These are phyloP conservation scores for Eonycteris spelaea DNA, from an alignment of 2,113 vertebrate genomes.

Conservation along the genomic window DNA sequence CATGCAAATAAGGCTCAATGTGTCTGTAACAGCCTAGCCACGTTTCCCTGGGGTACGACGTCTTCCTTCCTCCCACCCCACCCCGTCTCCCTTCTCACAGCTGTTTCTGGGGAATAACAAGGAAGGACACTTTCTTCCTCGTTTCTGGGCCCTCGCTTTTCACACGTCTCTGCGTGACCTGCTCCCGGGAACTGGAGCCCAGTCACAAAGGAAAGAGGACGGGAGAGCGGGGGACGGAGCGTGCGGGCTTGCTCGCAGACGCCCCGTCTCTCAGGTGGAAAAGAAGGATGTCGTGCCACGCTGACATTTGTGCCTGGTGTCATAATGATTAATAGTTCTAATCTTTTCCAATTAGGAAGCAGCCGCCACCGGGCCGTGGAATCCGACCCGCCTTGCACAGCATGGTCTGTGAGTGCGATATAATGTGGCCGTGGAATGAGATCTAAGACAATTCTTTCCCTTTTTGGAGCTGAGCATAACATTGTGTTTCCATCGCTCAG, in stretches of 20 bases:
- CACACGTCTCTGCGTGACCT: slow-evolving; percentile 33
- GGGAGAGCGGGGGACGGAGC: background rate
- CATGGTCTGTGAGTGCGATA: background rate
- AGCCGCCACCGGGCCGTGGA: slow-evolving; percentile 45
- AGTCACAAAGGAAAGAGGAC: background rate
- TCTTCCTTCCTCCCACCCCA: background rate
- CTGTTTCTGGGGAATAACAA: slow-evolving; percentile 23
- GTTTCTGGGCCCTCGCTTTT: background rate
- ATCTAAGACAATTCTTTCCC: slow-evolving; percentile 11
- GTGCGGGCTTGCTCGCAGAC: background rate
- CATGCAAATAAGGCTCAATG: background rate
- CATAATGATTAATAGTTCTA: slow-evolving; percentile 70
- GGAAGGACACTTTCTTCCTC: background rate
- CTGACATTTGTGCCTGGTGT: slow-evolving; percentile 61
- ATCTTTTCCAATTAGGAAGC: slow-evolving; percentile 57
- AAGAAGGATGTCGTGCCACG: slow-evolving; percentile 57
- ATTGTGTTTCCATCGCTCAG: slow-evolving; percentile 10
- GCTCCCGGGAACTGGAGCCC: background rate
- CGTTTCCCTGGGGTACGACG: background rate
- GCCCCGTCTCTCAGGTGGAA: slow-evolving; percentile 63
- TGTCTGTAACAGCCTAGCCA: background rate
- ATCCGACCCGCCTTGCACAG: slow-evolving; percentile 37
- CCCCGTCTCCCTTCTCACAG: background rate
- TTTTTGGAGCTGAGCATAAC: slow-evolving; percentile 10
- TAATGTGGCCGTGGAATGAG: slow-evolving; percentile 24